These are phyloP conservation scores for Eonycteris spelaea DNA, from an alignment of 2,113 vertebrate species.

Conservation along the genomic window DNA sequence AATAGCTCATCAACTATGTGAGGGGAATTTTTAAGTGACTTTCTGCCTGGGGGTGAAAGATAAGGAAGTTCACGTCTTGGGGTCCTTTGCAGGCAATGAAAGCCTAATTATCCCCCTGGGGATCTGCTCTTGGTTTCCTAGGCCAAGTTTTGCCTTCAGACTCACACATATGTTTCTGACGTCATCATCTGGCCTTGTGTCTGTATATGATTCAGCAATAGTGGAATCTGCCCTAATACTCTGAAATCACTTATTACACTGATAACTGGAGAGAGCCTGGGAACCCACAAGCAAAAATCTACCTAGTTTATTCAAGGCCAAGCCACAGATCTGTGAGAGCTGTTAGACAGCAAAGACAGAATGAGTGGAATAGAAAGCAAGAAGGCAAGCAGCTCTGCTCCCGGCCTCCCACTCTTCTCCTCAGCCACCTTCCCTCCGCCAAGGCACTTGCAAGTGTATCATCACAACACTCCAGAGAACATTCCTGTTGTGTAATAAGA, in stretches of 20 bases:
- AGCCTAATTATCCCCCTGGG: neutral
- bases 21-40: neutral
- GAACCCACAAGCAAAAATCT: neutral
- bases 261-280: slow-evolving; percentile 21
- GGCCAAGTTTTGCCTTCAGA: slow-evolving; percentile 45
- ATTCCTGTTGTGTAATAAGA: slow-evolving; percentile 54
- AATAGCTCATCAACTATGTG: neutral
- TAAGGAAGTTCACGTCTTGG: neutral
- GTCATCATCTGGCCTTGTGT: slow-evolving; percentile 58
- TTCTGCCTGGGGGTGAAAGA: neutral
- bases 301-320: neutral
- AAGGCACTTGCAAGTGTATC: neutral
- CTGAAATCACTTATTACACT: slow-evolving; percentile 57
- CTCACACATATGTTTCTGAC: slow-evolving; percentile 67
- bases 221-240: slow-evolving; percentile 65
- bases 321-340: neutral
- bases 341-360: neutral
- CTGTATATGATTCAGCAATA: slow-evolving; percentile 50
- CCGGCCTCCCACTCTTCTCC: neutral
- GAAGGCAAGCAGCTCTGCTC: neutral
- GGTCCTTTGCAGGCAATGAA: neutral
- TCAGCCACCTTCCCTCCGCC: neutral
- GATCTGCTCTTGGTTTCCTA: neutral
- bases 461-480: slow-evolving; percentile 24
- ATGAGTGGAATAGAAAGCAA: neutral